A percentile compares a stretch with the other conserved stretches of the same genome.
Conservation (phyloP, 2,797 vertebrate species). For the Pipistrellus pygmaeus region DNA sequence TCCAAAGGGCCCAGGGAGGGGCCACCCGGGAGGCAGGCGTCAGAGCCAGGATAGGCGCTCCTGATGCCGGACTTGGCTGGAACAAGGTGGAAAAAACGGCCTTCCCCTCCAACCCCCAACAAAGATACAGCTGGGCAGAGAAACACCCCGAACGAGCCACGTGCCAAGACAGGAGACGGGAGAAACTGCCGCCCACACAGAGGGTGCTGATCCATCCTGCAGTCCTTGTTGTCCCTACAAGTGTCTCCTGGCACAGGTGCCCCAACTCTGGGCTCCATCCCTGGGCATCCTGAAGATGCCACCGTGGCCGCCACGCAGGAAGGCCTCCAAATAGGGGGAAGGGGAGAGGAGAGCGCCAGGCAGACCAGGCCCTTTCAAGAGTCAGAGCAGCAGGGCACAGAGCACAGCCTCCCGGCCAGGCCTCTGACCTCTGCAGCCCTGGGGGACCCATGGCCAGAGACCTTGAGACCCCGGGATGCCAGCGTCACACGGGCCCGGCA, state of each 20-base stretch:
- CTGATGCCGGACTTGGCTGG: background rate
- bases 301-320: background rate
- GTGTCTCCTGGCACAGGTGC: accelerated
- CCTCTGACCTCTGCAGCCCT: background rate
- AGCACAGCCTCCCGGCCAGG: background rate
- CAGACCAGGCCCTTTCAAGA: background rate
- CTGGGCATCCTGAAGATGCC: background rate
- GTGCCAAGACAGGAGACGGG: background rate
- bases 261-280: background rate
- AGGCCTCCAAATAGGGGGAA: background rate
- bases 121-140: background rate
- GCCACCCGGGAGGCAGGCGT: background rate
- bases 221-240: background rate
- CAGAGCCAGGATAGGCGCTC: background rate
- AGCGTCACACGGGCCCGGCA: background rate
- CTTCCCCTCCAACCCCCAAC: background rate
- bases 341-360: no score
- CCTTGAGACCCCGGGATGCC: background rate
- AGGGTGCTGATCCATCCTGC: background rate
- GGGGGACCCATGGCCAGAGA: background rate
- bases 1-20: background rate
- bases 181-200: background rate
- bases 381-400: background rate
- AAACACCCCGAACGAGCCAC: background rate
- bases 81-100: no score